Conservation (phyloP, 2,113 vertebrate species). For the Alexandromys fortis region DNA sequence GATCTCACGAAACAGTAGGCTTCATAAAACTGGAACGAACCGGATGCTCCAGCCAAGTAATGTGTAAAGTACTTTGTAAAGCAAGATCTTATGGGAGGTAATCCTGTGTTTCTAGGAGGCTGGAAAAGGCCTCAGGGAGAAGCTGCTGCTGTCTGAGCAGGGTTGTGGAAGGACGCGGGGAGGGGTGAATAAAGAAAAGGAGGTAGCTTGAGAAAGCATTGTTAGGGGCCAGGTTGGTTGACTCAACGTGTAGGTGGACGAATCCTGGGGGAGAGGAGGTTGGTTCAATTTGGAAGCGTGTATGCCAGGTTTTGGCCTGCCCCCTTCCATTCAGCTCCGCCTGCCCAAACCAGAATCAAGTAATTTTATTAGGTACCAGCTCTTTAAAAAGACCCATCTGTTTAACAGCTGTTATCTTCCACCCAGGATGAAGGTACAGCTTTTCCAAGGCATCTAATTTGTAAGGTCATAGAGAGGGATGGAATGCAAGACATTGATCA, state of each 20-base stretch:
- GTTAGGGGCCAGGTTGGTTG: background rate
- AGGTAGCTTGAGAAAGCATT: background rate
- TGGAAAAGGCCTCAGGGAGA: background rate
- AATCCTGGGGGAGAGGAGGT: background rate
- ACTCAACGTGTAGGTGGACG: background rate
- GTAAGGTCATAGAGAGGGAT: constrained; percentile 42
- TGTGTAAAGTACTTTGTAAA: background rate
- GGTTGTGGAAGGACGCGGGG: background rate
- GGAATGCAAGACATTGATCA: constrained; percentile 56
- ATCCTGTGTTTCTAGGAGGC: background rate
- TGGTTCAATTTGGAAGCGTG: background rate
- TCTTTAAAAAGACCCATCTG: constrained; percentile 74
- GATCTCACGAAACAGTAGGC: background rate
- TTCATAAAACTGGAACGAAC: fast-evolving
- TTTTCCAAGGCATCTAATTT: constrained; percentile 66
- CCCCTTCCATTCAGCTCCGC: background rate
- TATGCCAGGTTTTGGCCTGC: background rate
- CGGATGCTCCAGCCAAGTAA: background rate
- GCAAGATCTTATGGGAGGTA: fast-evolving
- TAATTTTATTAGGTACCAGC: constrained; percentile 70
- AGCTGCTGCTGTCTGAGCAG: background rate
- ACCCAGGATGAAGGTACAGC: constrained; percentile 74
- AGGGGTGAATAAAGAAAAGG: background rate
- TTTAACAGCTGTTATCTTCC: constrained; percentile 73
- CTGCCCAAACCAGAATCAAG: background rate